These are phyloP conservation scores for Trichacis sp. DNA, from an alignment of 2,888 invertebrate genomes.

Conservation along the genomic window DNA sequence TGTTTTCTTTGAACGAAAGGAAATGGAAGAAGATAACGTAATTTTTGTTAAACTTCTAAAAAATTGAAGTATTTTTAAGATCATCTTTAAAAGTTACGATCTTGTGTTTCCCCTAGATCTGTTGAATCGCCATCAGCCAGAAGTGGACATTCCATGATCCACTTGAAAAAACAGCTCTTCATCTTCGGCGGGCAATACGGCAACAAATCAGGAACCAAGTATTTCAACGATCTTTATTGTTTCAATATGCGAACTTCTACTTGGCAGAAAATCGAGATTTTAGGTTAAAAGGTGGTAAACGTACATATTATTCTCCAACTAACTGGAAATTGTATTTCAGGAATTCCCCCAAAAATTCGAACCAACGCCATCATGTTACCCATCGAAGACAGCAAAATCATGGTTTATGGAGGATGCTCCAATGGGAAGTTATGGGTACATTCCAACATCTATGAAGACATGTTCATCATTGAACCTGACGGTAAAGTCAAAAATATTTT, in stretches of 20 bases:
- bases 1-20: slow-evolving; percentile 79
- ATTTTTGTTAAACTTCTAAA: too few relatives aligned
- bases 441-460: slow-evolving; percentile 79
- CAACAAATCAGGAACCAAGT: slow-evolving; percentile 86
- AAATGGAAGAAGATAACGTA: slow-evolving; percentile 85
- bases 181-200: slow-evolving; percentile 94
- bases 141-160: slow-evolving; percentile 90
- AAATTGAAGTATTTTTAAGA: too few relatives aligned
- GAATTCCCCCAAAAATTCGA: slow-evolving; percentile 80
- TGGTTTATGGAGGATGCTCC: slow-evolving; percentile 83
- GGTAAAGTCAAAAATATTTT: slow-evolving; percentile 70
- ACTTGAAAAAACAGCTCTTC: slow-evolving; percentile 80
- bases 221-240: slow-evolving; percentile 86
- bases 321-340: too few relatives aligned
- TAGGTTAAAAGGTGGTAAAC: slow-evolving; percentile 58
- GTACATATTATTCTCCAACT: too few relatives aligned
- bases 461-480: slow-evolving; percentile 75
- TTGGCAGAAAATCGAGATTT: slow-evolving; percentile 79
- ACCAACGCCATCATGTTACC: slow-evolving; percentile 86
- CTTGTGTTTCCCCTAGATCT: too few relatives aligned
- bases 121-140: slow-evolving; percentile 84
- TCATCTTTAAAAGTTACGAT: too few relatives aligned
- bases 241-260: slow-evolving; percentile 84
- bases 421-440: slow-evolving; percentile 79
- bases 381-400: slow-evolving; percentile 74